A percentile compares a stretch with the other conserved stretches of the same genome.
Evolutionary conservation across 2,797 vertebrate species (phyloP).

Genomic region (Chloroceryle amazona): DNA sequence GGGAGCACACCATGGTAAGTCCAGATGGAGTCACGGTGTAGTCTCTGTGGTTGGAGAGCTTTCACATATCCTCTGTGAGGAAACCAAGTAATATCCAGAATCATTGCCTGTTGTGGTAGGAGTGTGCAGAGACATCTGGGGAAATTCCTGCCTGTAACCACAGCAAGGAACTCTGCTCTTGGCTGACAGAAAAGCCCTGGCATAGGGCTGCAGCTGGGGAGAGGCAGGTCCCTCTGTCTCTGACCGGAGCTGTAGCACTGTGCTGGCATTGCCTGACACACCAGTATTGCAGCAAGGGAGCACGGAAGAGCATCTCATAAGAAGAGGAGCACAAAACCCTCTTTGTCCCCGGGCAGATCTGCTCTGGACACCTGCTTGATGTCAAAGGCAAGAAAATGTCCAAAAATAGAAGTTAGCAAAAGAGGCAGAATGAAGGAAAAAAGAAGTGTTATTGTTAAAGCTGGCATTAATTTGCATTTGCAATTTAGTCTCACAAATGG

Average conservation of each 20-base stretch:
- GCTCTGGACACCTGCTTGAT: not conserved
- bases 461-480: slow-evolving; percentile 23
- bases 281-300: not conserved
- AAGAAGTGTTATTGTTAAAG: not conserved
- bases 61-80: no score
- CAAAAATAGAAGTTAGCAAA: not conserved
- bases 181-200: not conserved
- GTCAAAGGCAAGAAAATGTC: not conserved
- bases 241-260: not conserved
- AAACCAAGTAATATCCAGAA: not conserved
- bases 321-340: not conserved
- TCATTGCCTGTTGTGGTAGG: not conserved
- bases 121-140: fast-evolving
- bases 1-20: not conserved
- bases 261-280: not conserved
- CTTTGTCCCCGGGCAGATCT: not conserved
- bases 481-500: slow-evolving; percentile 4
- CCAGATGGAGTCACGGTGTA: not conserved
- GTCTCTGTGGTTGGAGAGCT: not conserved
- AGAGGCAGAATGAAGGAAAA: not conserved
- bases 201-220: not conserved
- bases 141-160: not conserved
- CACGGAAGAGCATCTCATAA: not conserved
- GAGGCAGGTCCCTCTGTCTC: not conserved
- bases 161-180: not conserved